phyloP scores from a whole-genome alignment of 2,797 vertebrate genomes.

The Buceros bicornis region DNA sequence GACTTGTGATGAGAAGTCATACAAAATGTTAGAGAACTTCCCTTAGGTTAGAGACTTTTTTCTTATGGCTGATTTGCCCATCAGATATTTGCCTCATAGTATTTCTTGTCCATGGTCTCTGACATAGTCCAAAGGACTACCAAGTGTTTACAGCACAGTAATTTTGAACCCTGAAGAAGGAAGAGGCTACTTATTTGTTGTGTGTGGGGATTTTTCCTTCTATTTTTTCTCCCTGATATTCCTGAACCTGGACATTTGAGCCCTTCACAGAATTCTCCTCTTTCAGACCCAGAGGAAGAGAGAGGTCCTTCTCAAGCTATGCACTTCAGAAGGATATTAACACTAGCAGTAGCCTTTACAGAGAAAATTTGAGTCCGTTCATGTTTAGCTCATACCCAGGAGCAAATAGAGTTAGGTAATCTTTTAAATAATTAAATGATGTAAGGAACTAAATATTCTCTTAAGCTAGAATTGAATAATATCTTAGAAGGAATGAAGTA shows the following conservation, averaged over 20 bases:
- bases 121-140: not conserved
- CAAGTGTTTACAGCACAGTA: not conserved
- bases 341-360: not conserved
- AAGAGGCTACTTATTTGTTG: not conserved
- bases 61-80: not conserved
- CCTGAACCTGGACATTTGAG: not conserved
- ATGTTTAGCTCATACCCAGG: not conserved
- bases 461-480: not conserved
- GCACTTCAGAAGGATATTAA: not conserved
- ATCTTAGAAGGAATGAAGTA: not conserved
- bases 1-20: not conserved
- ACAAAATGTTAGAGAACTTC: not conserved
- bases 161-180: not conserved
- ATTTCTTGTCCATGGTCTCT: not conserved
- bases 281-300: not conserved
- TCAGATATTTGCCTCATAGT: not conserved
- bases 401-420: not conserved
- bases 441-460: not conserved
- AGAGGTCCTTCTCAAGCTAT: not conserved
- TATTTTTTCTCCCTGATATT: fast-evolving
- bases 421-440: not conserved
- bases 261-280: not conserved
- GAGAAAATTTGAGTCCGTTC: not conserved
- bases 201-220: too few species aligned
- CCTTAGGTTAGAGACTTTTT: not conserved